These are phyloP conservation scores for Canis aureus DNA, from an alignment of 2,113 vertebrate species.

Conservation along the genomic window DNA sequence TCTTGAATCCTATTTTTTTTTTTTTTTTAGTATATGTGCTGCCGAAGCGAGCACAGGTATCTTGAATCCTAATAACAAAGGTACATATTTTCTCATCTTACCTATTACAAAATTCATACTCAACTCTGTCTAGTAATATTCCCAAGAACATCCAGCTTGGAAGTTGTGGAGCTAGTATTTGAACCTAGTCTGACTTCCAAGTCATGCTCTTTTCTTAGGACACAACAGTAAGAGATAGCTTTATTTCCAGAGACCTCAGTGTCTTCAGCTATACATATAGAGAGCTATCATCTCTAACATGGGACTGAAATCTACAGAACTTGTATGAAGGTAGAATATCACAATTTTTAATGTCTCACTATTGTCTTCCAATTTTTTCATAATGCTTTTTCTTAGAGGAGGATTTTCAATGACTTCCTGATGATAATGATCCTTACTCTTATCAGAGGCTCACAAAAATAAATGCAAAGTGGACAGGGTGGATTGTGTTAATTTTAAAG, in stretches of 20 bases:
- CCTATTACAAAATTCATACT: neutral
- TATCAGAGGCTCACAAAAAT: slow-evolving; percentile 46
- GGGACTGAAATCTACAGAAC: neutral
- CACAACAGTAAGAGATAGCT: neutral
- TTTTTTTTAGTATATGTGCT: too few species aligned
- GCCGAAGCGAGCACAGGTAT: too few species aligned
- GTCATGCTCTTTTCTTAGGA: neutral
- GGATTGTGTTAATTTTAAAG: slow-evolving; percentile 44
- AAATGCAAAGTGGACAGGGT: slow-evolving; percentile 24
- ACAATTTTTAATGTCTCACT: slow-evolving; percentile 15
- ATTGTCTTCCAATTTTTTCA: slow-evolving; percentile 38
- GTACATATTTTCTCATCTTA: neutral
- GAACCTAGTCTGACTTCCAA: neutral
- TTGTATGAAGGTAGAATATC: neutral
- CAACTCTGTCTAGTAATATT: neutral
- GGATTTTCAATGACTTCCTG: slow-evolving; percentile 49
- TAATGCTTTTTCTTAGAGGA: slow-evolving; percentile 23
- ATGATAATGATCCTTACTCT: slow-evolving; percentile 26
- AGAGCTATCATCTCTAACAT: neutral
- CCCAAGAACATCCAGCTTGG: neutral
- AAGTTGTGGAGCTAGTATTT: neutral
- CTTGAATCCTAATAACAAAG: neutral
- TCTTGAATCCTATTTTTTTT: neutral
- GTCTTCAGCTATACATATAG: neutral
- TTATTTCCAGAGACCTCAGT: neutral